phyloP scores from a whole-genome alignment of 2,113 vertebrate genomes.

The Orycteropus afer region DNA sequence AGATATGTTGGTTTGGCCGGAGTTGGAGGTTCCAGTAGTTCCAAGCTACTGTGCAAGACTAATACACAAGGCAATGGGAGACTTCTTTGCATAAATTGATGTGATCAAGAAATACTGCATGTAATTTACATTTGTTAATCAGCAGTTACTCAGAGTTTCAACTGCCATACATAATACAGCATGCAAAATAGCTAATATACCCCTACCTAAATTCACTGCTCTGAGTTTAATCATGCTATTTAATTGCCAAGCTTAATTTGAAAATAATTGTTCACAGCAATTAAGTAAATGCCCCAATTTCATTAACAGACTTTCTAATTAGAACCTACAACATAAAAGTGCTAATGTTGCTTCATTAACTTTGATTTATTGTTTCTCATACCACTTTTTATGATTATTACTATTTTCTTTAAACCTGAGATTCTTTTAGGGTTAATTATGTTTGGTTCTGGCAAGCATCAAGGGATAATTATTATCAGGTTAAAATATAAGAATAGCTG shows the following conservation, averaged over 20 bases:
- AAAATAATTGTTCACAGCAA: conserved; percentile 90
- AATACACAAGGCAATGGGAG: conserved; percentile 18
- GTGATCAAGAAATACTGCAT: conserved; percentile 47
- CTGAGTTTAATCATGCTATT: conserved; percentile 86
- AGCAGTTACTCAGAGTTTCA: conserved; percentile 74
- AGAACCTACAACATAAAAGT: conserved; percentile 88
- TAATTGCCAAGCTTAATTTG: conserved; percentile 88
- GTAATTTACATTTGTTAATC: conserved; percentile 81
- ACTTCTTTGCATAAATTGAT: conserved; percentile 36
- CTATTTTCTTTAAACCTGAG: conserved; percentile 76
- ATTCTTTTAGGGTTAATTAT: conserved; percentile 79
- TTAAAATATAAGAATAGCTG: conserved; percentile 61
- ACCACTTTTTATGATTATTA: conserved; percentile 71
- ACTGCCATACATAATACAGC: conserved; percentile 74
- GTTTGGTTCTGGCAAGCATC: conserved; percentile 68
- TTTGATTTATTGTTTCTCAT: conserved; percentile 87
- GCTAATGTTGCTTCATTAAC: conserved; percentile 88
- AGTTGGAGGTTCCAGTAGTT: conserved; percentile 41
- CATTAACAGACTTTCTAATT: conserved; percentile 89
- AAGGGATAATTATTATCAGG: conserved; percentile 55
- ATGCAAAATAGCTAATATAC: conserved; percentile 74
- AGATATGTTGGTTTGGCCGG: conserved; percentile 55
- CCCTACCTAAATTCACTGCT: conserved; percentile 78
- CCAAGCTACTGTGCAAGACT: conserved; percentile 20
- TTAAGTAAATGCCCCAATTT: conserved; percentile 89